These are phyloP conservation scores for Hippocampus kuda DNA, from an alignment of 2,797 vertebrate genomes.

Conservation along the genomic window DNA sequence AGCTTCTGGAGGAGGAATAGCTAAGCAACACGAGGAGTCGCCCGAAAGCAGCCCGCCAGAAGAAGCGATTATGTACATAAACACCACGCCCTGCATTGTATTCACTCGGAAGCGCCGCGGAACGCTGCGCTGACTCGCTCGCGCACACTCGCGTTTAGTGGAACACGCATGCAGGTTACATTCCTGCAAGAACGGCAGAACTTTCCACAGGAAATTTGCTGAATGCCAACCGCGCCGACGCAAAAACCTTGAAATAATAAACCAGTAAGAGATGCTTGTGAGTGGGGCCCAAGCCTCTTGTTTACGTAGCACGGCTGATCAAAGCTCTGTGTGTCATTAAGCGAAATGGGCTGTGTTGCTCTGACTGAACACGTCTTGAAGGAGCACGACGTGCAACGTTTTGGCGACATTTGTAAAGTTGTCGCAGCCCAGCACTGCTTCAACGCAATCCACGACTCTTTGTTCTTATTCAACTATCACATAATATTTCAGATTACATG, in stretches of 20 bases:
- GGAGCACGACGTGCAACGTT: slow-evolving; percentile 22
- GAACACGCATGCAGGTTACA: slow-evolving; percentile 40
- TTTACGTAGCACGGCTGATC: slow-evolving; percentile 43
- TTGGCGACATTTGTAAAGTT: slow-evolving; percentile 4
- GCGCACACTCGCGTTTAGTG: slow-evolving; percentile 30
- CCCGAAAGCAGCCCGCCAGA: neutral
- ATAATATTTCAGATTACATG: neutral
- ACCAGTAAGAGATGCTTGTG: slow-evolving; percentile 47
- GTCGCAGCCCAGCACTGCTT: slow-evolving; percentile 6
- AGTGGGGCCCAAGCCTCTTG: slow-evolving; percentile 24
- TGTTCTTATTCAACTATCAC: neutral
- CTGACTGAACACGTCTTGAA: slow-evolving; percentile 24
- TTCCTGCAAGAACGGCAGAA: slow-evolving; percentile 53
- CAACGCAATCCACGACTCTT: neutral
- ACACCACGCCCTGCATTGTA: slow-evolving; percentile 14
- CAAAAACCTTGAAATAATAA: slow-evolving; percentile 61
- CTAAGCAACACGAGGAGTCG: slow-evolving; percentile 32
- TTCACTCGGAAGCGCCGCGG: slow-evolving; percentile 7
- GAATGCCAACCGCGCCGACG: slow-evolving; percentile 60
- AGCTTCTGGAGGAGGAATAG: slow-evolving; percentile 65
- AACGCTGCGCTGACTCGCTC: slow-evolving; percentile 10
- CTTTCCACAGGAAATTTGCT: slow-evolving; percentile 72
- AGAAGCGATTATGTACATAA: slow-evolving; percentile 15
- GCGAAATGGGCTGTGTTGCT: slow-evolving; percentile 40
- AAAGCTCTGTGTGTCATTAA: slow-evolving; percentile 40